Conservation (phyloP, 2,888 invertebrate species). For the Acleris cristana region DNA sequence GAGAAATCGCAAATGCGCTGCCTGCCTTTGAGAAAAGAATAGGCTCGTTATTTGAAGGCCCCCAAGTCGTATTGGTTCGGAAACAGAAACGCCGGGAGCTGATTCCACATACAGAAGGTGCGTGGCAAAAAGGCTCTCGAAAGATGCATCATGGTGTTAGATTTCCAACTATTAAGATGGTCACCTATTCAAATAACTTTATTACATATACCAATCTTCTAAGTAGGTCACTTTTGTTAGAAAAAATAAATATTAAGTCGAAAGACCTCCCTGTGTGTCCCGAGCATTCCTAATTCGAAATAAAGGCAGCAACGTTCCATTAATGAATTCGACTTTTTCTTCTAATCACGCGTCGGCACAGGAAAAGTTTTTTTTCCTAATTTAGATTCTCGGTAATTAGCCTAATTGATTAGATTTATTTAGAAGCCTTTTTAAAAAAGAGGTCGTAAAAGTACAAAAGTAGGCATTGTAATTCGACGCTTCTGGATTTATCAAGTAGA, state of each 20-base stretch:
- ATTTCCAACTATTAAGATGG: too few relatives aligned
- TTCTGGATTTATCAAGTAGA: slow-evolving; percentile 42
- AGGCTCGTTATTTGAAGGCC: too few relatives aligned
- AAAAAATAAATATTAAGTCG: background rate
- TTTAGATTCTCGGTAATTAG: slow-evolving; percentile 46
- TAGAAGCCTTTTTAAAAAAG: slow-evolving; percentile 35
- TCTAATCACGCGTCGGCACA: slow-evolving; percentile 46
- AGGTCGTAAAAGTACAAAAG: slow-evolving; percentile 40
- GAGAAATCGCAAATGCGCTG: too few relatives aligned
- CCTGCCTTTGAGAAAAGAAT: too few relatives aligned
- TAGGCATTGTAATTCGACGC: slow-evolving; percentile 42
- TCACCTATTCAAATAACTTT: too few relatives aligned
- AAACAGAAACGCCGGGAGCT: too few relatives aligned
- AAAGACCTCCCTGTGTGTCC: slow-evolving; percentile 38
- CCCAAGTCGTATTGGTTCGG: too few relatives aligned
- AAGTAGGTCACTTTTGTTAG: too few relatives aligned
- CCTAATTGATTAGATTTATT: slow-evolving; percentile 46
- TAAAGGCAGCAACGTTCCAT: slow-evolving; percentile 51
- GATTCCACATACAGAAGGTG: too few relatives aligned
- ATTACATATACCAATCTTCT: too few relatives aligned
- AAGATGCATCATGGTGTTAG: too few relatives aligned
- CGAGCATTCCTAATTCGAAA: slow-evolving; percentile 49
- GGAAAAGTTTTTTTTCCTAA: slow-evolving; percentile 46
- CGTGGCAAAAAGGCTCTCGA: too few relatives aligned
- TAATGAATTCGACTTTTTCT: slow-evolving; percentile 58